These are phyloP conservation scores for Triplophysa yarkandensis DNA, from an alignment of 2,797 vertebrate genomes.

Conservation along the genomic window DNA sequence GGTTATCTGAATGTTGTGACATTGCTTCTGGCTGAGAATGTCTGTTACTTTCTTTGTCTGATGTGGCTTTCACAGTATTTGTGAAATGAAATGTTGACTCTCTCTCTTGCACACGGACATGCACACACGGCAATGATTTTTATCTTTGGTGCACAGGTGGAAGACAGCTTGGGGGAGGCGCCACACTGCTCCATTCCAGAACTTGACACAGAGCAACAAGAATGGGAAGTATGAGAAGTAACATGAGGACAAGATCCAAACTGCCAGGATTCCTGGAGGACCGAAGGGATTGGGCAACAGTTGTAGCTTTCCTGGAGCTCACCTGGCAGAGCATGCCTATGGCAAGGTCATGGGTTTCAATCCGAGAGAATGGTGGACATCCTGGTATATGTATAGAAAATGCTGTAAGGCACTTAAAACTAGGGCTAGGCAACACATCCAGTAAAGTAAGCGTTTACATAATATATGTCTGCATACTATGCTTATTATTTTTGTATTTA, in stretches of 20 bases:
- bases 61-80: not conserved
- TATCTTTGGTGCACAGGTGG: conserved; percentile 24
- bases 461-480: no score
- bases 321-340: not conserved
- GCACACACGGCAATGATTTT: not conserved
- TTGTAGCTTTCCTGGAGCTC: conserved; percentile 7
- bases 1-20: conserved; percentile 25
- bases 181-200: conserved; percentile 3
- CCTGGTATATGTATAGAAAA: not conserved
- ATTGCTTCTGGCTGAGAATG: not conserved
- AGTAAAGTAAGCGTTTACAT: no score
- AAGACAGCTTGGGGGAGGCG: conserved; percentile 30
- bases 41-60: conserved; percentile 22
- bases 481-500: no score
- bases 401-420: not conserved
- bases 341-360: not conserved
- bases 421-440: no score
- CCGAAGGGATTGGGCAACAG: not conserved
- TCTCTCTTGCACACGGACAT: not conserved
- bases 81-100: conserved; percentile 30
- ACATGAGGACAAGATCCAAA: conserved; percentile 34
- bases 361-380: not conserved
- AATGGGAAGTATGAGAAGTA: conserved; percentile 22
- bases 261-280: conserved; percentile 33
- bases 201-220: conserved; percentile 14